These are phyloP conservation scores for Copsychus sechellarum DNA, from an alignment of 2,113 vertebrate genomes.

Conservation along the genomic window DNA sequence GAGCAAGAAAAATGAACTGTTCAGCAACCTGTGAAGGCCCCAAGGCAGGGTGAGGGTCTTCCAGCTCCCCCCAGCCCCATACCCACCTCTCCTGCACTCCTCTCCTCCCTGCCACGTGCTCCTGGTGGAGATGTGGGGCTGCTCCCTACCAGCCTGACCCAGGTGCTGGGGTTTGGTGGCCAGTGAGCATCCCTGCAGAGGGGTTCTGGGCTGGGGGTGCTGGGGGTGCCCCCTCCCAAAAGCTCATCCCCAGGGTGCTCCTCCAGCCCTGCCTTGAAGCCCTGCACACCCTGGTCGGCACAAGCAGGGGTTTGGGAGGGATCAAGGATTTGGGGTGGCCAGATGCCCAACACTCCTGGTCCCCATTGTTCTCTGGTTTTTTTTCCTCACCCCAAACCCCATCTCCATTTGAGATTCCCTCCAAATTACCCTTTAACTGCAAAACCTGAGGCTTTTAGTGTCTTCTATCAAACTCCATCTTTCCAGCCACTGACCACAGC, in stretches of 20 bases:
- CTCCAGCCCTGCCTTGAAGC: neutral
- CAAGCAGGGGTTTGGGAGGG: neutral
- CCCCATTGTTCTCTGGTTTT: neutral
- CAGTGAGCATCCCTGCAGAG: neutral
- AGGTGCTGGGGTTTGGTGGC: neutral
- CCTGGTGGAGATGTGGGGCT: neutral
- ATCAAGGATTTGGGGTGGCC: neutral
- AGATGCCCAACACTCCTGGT: neutral
- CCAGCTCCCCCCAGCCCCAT: accelerated
- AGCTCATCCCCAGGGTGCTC: neutral
- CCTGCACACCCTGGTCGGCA: neutral
- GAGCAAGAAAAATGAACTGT: conserved; percentile 98
- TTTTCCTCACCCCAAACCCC: neutral
- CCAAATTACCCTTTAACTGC: neutral
- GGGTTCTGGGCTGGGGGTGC: neutral
- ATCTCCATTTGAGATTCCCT: neutral
- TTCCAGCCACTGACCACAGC: neutral
- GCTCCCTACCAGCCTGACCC: neutral
- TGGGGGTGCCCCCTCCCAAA: neutral
- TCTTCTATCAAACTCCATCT: neutral
- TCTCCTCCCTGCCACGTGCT: neutral
- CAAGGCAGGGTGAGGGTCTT: neutral
- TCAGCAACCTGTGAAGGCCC: conserved; percentile 89
- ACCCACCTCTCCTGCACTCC: neutral
- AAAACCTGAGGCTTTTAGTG: conserved; percentile 7